Conservation (phyloP, 2,888 invertebrate species). For the Metalampra italica region DNA sequence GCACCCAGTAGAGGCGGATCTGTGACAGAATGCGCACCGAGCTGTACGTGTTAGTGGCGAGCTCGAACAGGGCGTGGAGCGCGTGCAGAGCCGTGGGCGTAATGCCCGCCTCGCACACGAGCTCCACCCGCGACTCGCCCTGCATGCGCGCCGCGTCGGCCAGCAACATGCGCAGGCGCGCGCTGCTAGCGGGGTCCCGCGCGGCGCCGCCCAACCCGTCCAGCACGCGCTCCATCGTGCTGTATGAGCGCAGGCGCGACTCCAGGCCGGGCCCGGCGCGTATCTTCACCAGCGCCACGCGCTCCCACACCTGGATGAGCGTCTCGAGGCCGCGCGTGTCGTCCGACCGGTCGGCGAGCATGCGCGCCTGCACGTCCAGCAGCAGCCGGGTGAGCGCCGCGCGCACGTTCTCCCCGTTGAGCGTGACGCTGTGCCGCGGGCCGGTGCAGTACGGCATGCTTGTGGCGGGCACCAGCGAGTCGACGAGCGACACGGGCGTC, state of each 20-base stretch:
- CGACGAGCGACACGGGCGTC: constrained; percentile 72
- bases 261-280: constrained; percentile 75
- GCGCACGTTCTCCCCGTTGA: constrained; percentile 86
- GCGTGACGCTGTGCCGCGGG: constrained; percentile 52
- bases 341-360: constrained; percentile 84
- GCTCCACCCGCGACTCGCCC: constrained; percentile 67
- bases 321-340: constrained; percentile 86
- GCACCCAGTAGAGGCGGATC: constrained; percentile 78
- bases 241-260: constrained; percentile 82
- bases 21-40: constrained; percentile 82
- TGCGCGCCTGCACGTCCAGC: constrained; percentile 79
- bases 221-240: constrained; percentile 78
- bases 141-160: constrained; percentile 83
- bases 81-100: constrained; percentile 49
- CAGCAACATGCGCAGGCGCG: constrained; percentile 72
- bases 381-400: constrained; percentile 79
- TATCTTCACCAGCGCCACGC: constrained; percentile 54
- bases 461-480: constrained; percentile 76
- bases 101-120: constrained; percentile 61
- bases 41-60: constrained; percentile 58
- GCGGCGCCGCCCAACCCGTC: constrained; percentile 80
- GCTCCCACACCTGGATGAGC: constrained; percentile 83
- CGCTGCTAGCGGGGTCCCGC: constrained; percentile 72
- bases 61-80: constrained; percentile 50
- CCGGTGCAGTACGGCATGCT: constrained; percentile 71